phyloP scores from a whole-genome alignment of 2,113 vertebrate genomes.

The Muntiacus reevesi region DNA sequence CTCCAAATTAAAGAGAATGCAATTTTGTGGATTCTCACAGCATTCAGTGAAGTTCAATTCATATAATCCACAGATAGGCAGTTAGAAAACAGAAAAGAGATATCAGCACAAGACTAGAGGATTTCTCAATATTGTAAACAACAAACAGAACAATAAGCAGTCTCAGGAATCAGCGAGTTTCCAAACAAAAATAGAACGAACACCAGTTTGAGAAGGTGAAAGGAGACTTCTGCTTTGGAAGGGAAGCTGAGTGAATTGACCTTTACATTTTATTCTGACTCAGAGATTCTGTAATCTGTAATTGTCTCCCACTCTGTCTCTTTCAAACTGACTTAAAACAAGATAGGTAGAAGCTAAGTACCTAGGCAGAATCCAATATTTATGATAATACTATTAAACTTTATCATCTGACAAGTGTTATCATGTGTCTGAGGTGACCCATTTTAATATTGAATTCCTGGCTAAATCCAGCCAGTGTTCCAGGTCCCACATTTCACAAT shows the following conservation, averaged over 20 bases:
- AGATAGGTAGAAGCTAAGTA: not conserved
- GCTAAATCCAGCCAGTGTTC: constrained; percentile 49
- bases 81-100: not conserved
- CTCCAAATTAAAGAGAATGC: not conserved
- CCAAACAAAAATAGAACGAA: not conserved
- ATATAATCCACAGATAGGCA: not conserved
- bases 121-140: constrained; percentile 18
- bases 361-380: not conserved
- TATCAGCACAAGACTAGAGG: not conserved
- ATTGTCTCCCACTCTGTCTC: not conserved
- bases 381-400: constrained; percentile 33
- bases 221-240: not conserved
- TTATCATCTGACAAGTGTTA: constrained; percentile 18
- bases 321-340: constrained; percentile 35
- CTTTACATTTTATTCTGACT: constrained; percentile 29
- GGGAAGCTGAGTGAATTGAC: constrained; percentile 16
- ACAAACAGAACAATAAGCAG: not conserved
- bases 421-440: constrained; percentile 48
- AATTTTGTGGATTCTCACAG: not conserved
- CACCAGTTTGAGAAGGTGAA: not conserved
- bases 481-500: constrained; percentile 51
- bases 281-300: not conserved
- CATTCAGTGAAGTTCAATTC: not conserved
- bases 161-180: not conserved
- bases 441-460: constrained; percentile 63